A percentile compares a stretch with the other conserved stretches of the same genome.
Evolutionary conservation across 2,888 invertebrate genomes (phyloP).

Genomic region (Onchidella celtica): DNA sequence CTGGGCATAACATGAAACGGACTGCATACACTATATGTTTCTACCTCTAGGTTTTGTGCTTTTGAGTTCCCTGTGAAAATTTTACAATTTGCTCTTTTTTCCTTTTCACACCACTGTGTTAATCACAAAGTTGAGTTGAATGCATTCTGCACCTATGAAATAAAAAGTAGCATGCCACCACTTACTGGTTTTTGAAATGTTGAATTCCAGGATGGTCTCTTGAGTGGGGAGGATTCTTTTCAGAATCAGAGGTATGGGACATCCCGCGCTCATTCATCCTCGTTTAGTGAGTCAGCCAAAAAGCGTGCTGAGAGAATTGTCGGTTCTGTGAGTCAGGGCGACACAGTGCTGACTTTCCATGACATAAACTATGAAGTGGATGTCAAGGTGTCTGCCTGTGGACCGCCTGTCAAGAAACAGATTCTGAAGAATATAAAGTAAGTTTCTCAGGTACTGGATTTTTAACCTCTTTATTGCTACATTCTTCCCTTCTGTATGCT

Average conservation of each 20-base stretch:
- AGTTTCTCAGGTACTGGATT: too few relatives aligned
- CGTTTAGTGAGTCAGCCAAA: conserved; percentile 2
- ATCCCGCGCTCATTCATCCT: background rate
- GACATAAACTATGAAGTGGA: conserved; percentile 70
- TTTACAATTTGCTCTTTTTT: too few relatives aligned
- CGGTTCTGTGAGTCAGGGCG: conserved; percentile 10
- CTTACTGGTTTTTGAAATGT: background rate
- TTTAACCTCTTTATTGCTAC: too few relatives aligned
- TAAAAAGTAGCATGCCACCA: background rate
- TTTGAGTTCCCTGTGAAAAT: too few relatives aligned
- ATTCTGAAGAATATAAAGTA: conserved; percentile 74
- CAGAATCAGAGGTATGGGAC: too few relatives aligned
- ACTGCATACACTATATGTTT: too few relatives aligned
- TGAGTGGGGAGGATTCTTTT: too few relatives aligned
- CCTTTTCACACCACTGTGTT: too few relatives aligned
- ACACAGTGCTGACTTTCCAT: conserved; percentile 56
- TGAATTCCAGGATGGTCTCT: background rate
- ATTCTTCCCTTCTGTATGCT: too few relatives aligned
- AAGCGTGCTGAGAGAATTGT: conserved; percentile 26
- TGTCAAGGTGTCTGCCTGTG: conserved; percentile 66
- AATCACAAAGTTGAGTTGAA: background rate
- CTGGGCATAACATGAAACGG: too few relatives aligned
- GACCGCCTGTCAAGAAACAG: conserved; percentile 61
- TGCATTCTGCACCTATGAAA: background rate
- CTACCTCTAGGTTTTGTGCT: too few relatives aligned